A percentile compares a stretch with the other conserved stretches of the same genome.
These are phyloP conservation scores for Carcharodon carcharias DNA, from an alignment of 2,797 vertebrate genomes.

Conservation along the genomic window DNA sequence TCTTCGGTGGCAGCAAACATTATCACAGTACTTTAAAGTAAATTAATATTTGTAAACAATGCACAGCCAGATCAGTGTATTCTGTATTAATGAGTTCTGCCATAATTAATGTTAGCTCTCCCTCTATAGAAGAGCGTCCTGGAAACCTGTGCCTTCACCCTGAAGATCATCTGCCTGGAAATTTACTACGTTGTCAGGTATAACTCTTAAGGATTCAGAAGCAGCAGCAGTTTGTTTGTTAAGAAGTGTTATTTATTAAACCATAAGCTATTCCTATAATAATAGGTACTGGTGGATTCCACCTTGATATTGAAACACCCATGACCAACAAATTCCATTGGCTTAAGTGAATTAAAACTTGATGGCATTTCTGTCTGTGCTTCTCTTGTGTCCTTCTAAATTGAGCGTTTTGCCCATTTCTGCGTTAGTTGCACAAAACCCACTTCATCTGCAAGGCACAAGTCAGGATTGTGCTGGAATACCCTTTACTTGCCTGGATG, in stretches of 20 bases:
- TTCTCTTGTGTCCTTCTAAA: not conserved
- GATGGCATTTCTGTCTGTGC: not conserved
- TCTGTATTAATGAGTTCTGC: not conserved
- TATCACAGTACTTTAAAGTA: not conserved
- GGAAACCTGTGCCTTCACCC: conserved; percentile 93
- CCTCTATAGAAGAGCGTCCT: conserved; percentile 76
- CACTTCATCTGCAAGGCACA: not conserved
- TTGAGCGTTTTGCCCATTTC: not conserved
- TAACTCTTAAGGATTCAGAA: conserved; percentile 44
- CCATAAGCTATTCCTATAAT: not conserved
- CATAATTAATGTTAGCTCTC: conserved; percentile 26
- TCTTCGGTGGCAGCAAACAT: not conserved
- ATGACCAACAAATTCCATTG: not conserved
- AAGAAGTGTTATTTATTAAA: not conserved
- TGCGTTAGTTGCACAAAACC: not conserved
- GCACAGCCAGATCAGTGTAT: not conserved
- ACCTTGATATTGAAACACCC: not conserved
- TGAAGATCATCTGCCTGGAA: conserved; percentile 96
- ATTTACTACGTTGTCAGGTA: conserved; percentile 94
- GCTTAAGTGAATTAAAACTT: not conserved
- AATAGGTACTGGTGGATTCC: not conserved
- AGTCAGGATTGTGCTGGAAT: too few species aligned
- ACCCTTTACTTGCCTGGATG: too few species aligned
- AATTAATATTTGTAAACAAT: not conserved
- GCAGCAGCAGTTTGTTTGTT: not conserved